phyloP scores from a whole-genome alignment of 2,797 vertebrate species.

The Hapalemur alaotrensis region DNA sequence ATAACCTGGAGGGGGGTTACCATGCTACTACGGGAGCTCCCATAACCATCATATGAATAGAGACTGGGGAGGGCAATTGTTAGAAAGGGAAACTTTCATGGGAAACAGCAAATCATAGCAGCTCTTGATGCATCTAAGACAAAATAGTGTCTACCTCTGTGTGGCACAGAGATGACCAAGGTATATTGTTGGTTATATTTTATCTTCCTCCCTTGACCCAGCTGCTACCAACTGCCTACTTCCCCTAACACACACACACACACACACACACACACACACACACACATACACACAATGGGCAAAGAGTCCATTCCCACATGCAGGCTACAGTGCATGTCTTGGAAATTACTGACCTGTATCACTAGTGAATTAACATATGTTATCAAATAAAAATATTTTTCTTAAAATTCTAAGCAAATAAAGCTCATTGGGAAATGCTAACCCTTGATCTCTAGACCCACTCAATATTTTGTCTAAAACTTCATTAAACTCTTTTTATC shows the following conservation, averaged over 20 bases:
- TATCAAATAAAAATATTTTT: neutral
- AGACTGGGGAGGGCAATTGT: neutral
- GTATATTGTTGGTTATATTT: neutral
- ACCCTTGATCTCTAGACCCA: neutral
- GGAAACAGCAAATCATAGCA: neutral
- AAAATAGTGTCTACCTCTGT: neutral
- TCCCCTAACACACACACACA: neutral
- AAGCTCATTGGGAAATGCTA: neutral
- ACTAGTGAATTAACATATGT: neutral
- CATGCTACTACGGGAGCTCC: neutral
- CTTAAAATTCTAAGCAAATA: neutral
- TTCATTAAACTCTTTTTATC: neutral
- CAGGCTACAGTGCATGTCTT: neutral
- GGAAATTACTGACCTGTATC: neutral
- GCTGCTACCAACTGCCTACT: neutral
- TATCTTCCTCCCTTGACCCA: neutral
- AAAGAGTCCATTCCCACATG: neutral
- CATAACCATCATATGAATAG: neutral
- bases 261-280: neutral
- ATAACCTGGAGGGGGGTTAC: neutral
- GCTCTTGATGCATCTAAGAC: neutral
- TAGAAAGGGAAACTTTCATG: neutral
- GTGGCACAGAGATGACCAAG: neutral
- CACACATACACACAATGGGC: too few species aligned
- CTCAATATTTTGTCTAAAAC: conserved; percentile 35